Conservation (phyloP, 2,888 invertebrate species). For the Lottia scabra region DNA sequence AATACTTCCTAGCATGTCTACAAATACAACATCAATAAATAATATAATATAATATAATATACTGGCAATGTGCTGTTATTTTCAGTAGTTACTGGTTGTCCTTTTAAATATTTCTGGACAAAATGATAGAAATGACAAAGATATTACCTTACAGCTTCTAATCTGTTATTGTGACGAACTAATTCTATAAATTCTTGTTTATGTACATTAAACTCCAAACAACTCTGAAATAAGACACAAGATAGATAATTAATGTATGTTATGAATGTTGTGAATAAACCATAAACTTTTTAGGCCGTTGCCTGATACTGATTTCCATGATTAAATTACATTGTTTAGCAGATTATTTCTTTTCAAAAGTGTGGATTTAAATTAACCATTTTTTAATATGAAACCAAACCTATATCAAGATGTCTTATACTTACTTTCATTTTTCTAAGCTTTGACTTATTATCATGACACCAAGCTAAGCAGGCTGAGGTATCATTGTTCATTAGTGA, state of each 20-base stretch:
- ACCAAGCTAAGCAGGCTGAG: slow-evolving; percentile 91
- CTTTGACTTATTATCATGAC: slow-evolving; percentile 95
- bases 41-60: neutral
- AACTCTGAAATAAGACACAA: slow-evolving; percentile 76
- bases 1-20: slow-evolving; percentile 91
- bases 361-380: too few species aligned
- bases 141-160: slow-evolving; percentile 85
- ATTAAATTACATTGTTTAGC: too few species aligned
- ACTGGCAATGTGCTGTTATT: too few species aligned
- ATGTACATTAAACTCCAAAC: slow-evolving; percentile 93
- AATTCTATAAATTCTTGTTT: slow-evolving; percentile 96
- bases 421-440: slow-evolving; percentile 84
- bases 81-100: too few species aligned
- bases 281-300: too few species aligned
- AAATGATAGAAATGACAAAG: neutral
- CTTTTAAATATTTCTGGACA: neutral
- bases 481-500: slow-evolving; percentile 87
- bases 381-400: too few species aligned
- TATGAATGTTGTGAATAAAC: too few species aligned
- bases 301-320: too few species aligned
- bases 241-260: too few species aligned
- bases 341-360: too few species aligned
- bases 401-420: too few species aligned
- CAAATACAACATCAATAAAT: slow-evolving; percentile 17
- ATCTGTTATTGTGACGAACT: slow-evolving; percentile 84